phyloP scores from a whole-genome alignment of 2,113 vertebrate species.

The Malurus elegans region DNA sequence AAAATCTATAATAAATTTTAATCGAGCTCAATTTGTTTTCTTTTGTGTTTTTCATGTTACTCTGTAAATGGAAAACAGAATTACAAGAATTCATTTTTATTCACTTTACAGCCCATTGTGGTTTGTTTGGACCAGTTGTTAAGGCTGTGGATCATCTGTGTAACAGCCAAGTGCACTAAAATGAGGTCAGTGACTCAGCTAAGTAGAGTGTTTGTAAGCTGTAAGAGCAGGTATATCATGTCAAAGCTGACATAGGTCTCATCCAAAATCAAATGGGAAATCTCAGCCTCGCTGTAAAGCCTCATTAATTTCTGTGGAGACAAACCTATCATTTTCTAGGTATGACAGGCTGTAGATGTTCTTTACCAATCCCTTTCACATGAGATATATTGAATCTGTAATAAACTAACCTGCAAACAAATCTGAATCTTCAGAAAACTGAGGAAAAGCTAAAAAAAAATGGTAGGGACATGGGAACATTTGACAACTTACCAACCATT shows the following conservation, averaged over 20 bases:
- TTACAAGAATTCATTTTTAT: background rate
- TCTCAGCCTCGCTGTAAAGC: background rate
- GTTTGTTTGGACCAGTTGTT: background rate
- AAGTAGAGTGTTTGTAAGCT: background rate
- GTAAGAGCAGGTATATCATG: background rate
- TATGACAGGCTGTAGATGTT: background rate
- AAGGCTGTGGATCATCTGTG: background rate
- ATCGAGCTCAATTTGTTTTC: background rate
- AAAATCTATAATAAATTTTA: background rate
- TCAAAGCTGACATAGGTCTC: background rate
- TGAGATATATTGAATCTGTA: background rate
- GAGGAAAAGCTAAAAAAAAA: background rate
- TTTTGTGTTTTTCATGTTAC: background rate
- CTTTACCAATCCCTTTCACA: background rate
- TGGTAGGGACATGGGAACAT: background rate
- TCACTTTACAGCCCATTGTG: background rate
- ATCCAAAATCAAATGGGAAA: background rate
- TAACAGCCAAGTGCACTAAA: background rate
- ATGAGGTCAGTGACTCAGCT: background rate
- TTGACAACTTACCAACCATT: background rate
- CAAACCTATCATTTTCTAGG: background rate
- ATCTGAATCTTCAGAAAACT: background rate
- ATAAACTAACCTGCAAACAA: background rate
- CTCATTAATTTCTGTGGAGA: conserved; percentile 12
- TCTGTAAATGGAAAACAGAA: background rate